phyloP scores from a whole-genome alignment of 2,888 invertebrate genomes.

The Maniola hyperantus region DNA sequence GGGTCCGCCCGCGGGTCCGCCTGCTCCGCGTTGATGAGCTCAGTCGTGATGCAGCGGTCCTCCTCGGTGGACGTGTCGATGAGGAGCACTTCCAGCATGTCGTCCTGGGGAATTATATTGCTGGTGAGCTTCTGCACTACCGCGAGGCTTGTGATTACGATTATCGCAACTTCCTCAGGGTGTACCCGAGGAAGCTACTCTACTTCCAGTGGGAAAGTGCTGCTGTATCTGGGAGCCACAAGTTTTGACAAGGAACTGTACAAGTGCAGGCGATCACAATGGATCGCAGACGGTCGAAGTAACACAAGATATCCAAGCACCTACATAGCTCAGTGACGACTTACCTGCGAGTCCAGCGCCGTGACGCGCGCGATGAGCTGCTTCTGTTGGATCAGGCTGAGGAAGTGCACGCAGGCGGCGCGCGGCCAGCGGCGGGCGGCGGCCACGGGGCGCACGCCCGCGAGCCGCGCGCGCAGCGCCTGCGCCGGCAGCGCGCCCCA shows the following conservation, averaged over 20 bases:
- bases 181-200: too few species aligned
- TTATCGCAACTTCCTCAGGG: too few species aligned
- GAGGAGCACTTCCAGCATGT: conserved; percentile 68
- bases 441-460: conserved; percentile 66
- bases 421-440: conserved; percentile 72
- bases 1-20: conserved; percentile 64
- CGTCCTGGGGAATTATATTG: conserved; percentile 44
- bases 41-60: conserved; percentile 76
- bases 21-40: conserved; percentile 73
- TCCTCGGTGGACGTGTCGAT: conserved; percentile 73
- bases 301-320: too few species aligned
- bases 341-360: conserved; percentile 56
- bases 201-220: too few species aligned
- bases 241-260: too few species aligned
- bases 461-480: conserved; percentile 77
- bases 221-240: too few species aligned
- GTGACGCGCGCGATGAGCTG: conserved; percentile 66
- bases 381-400: conserved; percentile 57
- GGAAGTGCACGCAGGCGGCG: conserved; percentile 64
- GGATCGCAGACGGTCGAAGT: too few species aligned
- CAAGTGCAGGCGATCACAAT: too few species aligned
- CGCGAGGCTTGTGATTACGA: too few species aligned
- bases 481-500: conserved; percentile 75
- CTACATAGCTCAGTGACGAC: neutral
- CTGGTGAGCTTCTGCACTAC: too few species aligned